Percentiles rank a stretch among this genome's conserved stretches.
Evolutionary conservation across 1,140 invertebrate genomes (phyloP).

Genomic region (Ditylenchus dipsaci): DNA sequence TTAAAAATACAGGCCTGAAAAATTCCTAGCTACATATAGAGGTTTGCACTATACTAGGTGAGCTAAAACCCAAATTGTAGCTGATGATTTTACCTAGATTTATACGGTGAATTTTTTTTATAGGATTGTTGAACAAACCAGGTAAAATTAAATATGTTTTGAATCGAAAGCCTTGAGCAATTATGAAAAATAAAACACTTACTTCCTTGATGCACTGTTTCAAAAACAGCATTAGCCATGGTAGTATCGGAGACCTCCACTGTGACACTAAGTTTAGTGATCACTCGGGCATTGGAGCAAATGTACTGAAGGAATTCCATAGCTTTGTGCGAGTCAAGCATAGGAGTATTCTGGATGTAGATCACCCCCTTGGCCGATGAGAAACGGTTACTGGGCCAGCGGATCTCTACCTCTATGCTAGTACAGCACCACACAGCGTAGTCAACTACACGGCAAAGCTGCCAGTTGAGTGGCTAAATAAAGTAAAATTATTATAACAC

Average conservation of each 20-base stretch:
- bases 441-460: conserved; percentile 25
- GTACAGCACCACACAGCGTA: conserved; percentile 24
- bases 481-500: neutral
- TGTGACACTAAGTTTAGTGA: conserved; percentile 18
- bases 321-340: conserved; percentile 23
- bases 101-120: too few species aligned
- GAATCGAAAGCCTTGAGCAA: too few species aligned
- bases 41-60: too few species aligned
- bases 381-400: conserved; percentile 24
- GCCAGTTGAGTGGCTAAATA: conserved; percentile 27
- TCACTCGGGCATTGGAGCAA: conserved; percentile 12
- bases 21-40: too few species aligned
- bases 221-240: conserved; percentile 19
- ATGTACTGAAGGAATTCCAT: conserved; percentile 20
- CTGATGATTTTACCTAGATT: too few species aligned
- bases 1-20: too few species aligned
- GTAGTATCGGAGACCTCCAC: conserved; percentile 23
- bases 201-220: conserved; percentile 7
- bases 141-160: too few species aligned
- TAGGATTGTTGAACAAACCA: too few species aligned
- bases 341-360: conserved; percentile 26
- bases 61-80: too few species aligned
- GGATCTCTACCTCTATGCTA: conserved; percentile 23
- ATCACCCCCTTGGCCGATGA: conserved; percentile 18
- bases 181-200: neutral